These are phyloP conservation scores for Bubo blakistoni DNA, from an alignment of 2,113 vertebrate species.

Conservation along the genomic window DNA sequence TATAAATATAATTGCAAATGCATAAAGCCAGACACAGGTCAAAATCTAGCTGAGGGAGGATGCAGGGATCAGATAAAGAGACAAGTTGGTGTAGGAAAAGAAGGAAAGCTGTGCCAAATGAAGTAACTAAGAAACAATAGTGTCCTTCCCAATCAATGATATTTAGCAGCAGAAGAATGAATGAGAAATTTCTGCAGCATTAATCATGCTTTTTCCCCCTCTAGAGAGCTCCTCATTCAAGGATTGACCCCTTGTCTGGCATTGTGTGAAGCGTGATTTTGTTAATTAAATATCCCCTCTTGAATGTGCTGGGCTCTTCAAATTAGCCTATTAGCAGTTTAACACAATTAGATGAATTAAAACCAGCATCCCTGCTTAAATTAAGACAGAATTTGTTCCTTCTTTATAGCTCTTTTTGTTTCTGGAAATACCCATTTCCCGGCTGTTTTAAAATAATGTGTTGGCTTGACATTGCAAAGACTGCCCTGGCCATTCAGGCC, in stretches of 20 bases:
- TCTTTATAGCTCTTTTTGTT: neutral
- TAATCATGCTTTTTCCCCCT: neutral
- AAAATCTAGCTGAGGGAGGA: neutral
- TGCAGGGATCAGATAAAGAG: neutral
- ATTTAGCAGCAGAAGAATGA: neutral
- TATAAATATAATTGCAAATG: neutral
- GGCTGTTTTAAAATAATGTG: neutral
- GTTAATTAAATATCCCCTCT: slow-evolving; percentile 22
- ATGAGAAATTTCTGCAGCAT: neutral
- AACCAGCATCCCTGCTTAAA: neutral
- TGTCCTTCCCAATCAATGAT: neutral
- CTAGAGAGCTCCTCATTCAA: neutral
- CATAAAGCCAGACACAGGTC: neutral
- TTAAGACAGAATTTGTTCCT: neutral
- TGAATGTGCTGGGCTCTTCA: neutral
- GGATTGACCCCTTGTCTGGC: neutral
- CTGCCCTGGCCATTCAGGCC: neutral
- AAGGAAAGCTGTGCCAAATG: neutral
- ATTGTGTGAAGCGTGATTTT: neutral
- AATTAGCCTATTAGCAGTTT: slow-evolving; percentile 8
- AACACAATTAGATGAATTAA: slow-evolving; percentile 3
- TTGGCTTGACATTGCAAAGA: neutral
- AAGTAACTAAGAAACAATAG: neutral
- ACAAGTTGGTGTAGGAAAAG: neutral
- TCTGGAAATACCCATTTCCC: neutral